Conservation (phyloP, 2,113 vertebrate species). For the Haemorhous mexicanus region DNA sequence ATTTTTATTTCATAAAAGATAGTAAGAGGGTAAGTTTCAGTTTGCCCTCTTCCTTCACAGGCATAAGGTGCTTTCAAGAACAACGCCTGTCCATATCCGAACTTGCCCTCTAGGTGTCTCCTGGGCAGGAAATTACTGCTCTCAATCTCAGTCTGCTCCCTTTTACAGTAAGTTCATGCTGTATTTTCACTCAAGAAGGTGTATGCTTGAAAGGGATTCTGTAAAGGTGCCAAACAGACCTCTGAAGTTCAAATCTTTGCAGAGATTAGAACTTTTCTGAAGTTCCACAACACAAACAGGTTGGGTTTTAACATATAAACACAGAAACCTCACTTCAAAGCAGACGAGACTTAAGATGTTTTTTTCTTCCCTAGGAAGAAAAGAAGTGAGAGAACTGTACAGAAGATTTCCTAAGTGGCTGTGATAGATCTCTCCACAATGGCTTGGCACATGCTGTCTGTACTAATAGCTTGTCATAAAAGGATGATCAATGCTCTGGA, state of each 20-base stretch:
- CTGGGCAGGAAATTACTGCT: background rate
- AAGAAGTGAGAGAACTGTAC: background rate
- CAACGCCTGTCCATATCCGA: background rate
- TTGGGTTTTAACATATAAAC: background rate
- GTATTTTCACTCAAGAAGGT: background rate
- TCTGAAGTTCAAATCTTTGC: background rate
- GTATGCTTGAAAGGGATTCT: background rate
- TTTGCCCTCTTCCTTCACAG: background rate
- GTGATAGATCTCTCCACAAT: background rate
- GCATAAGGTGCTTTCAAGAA: background rate
- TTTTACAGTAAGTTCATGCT: background rate
- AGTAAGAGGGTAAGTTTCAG: background rate
- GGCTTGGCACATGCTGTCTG: background rate
- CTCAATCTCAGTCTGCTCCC: accelerated
- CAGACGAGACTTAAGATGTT: background rate
- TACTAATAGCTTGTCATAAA: background rate
- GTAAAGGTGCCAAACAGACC: background rate
- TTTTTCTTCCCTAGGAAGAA: background rate
- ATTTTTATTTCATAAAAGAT: background rate
- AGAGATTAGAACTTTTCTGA: background rate
- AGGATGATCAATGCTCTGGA: background rate
- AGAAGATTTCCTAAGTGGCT: background rate
- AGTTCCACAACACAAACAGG: background rate
- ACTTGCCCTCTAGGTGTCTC: background rate
- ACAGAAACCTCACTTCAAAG: background rate